phyloP scores from a whole-genome alignment of 1,140 invertebrate genomes.

The Scaptomyza pallida region DNA sequence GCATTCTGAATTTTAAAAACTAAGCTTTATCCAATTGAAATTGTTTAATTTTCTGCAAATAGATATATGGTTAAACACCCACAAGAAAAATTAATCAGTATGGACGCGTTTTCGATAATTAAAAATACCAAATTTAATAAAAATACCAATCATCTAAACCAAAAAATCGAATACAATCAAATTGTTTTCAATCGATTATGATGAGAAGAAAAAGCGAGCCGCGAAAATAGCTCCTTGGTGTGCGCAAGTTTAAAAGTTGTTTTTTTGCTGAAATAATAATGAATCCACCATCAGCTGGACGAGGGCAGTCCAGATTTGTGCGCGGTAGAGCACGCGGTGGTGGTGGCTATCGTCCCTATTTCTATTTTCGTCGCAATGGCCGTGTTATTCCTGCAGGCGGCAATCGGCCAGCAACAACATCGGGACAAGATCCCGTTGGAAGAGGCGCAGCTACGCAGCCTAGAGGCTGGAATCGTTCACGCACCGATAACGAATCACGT shows the following conservation, averaged over 20 bases:
- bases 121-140: background rate
- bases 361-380: conserved; percentile 75
- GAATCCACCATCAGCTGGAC: conserved; percentile 45
- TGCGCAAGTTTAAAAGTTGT: conserved; percentile 6
- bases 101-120: background rate
- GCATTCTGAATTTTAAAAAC: conserved; percentile 34
- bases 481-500: background rate
- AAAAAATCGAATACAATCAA: background rate
- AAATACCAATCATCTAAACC: conserved; percentile 12
- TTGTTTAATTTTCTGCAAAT: conserved; percentile 7
- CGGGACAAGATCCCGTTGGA: background rate
- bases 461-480: conserved; percentile 49
- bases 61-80: background rate
- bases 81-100: conserved; percentile 11
- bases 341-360: conserved; percentile 65
- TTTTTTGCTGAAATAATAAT: conserved; percentile 12
- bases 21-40: background rate
- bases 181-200: background rate
- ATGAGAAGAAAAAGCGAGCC: conserved; percentile 1
- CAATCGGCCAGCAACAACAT: conserved; percentile 8
- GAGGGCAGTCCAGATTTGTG: conserved; percentile 54
- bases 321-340: conserved; percentile 65
- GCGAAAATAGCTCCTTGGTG: conserved; percentile 22
- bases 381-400: conserved; percentile 70
- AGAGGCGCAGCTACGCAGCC: conserved; percentile 7